Evolutionary conservation across 2,888 invertebrate genomes (phyloP).

Genomic region (Achlya flavicornis): DNA sequence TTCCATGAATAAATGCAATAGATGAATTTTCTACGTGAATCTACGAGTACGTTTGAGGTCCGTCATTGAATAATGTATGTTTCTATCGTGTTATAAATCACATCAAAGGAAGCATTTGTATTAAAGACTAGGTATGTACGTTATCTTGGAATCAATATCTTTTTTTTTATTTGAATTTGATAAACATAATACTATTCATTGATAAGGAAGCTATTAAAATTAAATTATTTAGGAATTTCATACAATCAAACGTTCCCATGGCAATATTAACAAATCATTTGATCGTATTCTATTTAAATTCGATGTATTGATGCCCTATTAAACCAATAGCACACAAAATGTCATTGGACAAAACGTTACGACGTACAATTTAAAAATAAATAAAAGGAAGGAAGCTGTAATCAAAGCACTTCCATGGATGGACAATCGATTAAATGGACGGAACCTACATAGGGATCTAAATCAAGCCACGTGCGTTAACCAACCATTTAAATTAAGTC

Average conservation of each 20-base stretch:
- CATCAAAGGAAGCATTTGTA: slow-evolving; percentile 21
- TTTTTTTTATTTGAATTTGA: no score
- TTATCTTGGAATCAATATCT: not conserved
- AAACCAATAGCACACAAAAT: no score
- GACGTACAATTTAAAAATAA: slow-evolving; percentile 70
- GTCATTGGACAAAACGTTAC: slow-evolving; percentile 49
- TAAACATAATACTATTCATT: no score
- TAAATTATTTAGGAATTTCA: not conserved
- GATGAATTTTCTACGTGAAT: slow-evolving; percentile 26
- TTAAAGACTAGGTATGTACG: no score
- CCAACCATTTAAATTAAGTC: slow-evolving; percentile 15
- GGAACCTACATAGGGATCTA: slow-evolving; percentile 36
- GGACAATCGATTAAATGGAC: slow-evolving; percentile 74
- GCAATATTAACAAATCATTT: not conserved
- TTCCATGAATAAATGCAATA: slow-evolving; percentile 52
- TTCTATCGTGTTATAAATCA: slow-evolving; percentile 44
- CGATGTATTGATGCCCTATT: slow-evolving; percentile 39
- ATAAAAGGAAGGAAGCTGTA: slow-evolving; percentile 75
- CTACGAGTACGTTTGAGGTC: slow-evolving; percentile 33
- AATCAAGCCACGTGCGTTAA: slow-evolving; percentile 23
- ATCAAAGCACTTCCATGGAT: slow-evolving; percentile 75
- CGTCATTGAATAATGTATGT: slow-evolving; percentile 59
- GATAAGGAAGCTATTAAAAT: not conserved
- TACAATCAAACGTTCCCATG: not conserved
- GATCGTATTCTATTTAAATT: slow-evolving; percentile 31